Base-by-base conservation (phyloP, 2,113 vertebrate genomes). In the Periophthalmodon schlosseri region DNA sequence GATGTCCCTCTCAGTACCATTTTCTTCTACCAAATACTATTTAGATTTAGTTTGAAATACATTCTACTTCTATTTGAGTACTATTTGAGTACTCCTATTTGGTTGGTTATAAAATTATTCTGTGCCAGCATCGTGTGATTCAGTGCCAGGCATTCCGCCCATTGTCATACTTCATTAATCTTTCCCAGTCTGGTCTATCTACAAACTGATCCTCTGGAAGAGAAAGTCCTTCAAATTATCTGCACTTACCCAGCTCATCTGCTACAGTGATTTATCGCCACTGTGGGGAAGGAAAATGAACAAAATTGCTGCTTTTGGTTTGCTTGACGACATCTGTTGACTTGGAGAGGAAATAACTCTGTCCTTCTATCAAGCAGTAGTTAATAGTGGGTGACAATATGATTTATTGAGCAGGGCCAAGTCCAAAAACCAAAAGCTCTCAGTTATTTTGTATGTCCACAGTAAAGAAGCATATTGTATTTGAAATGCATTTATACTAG, bases 161-260 rank as follows among this genome's bases (percentile, higher is more conserved):
- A 82, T 81, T 78, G 78, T 92, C 85, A 91, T 86, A 89, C 79
- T 86, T 84, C 80, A 86, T 93, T 84, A 90, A 88, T 93, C 80
- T 91, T 90, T 85, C 84, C 74, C 77, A 90, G 83, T 68, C 79
- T 50, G 18, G 73, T 72, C 80, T 84, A 61, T 68, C 73, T 49
- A 58, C 54, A 84, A 69, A n/a, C 13, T 82, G 78, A 90, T 88
- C 75, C 86, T 83, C 87, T 79, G 82, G 67, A 72, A 76, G 39
- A 80, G 82, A 65, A 78, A 75, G 87, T 84, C 88, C 86, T 90
- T 88, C 72, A 75, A 81, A 85, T 81, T 84, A 77, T 87, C 83
- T 69, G 72, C 57, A 73, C 76, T 79, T 88, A 76, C 86, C 76
- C 71, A 80, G 64, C 61, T 72, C 72, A 82, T 89, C 78, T 88